Conservation (phyloP, 1,140 invertebrate genomes). For the Euwallacea fornicatus region DNA sequence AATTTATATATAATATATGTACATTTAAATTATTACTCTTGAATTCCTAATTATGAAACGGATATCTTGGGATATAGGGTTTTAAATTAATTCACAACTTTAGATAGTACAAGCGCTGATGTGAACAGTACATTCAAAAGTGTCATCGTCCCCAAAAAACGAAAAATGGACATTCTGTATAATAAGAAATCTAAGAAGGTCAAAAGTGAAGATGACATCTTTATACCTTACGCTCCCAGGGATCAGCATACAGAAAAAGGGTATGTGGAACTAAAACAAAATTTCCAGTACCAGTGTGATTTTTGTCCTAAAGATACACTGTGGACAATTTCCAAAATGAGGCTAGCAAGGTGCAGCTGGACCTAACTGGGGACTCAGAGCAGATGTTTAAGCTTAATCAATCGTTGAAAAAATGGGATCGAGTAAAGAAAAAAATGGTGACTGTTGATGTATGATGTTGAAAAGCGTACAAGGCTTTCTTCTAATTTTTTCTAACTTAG, state of each 20-base stretch:
- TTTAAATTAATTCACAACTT: not conserved
- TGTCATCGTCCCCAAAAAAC: constrained; percentile 63
- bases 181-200: constrained; percentile 57
- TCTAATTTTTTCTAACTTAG: constrained; percentile 40
- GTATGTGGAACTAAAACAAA: constrained; percentile 54
- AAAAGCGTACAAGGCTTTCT: not conserved
- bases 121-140: constrained; percentile 51
- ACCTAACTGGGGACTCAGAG: constrained; percentile 74
- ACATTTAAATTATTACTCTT: too few species aligned
- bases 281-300: not conserved
- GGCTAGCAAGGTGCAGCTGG: constrained; percentile 67
- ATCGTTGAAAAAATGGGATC: constrained; percentile 73
- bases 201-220: constrained; percentile 73
- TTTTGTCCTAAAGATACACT: constrained; percentile 56
- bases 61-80: too few species aligned
- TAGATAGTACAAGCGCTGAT: constrained; percentile 47
- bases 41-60: too few species aligned
- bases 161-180: constrained; percentile 62
- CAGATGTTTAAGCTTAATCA: constrained; percentile 58
- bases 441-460: constrained; percentile 55
- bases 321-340: constrained; percentile 70
- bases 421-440: constrained; percentile 83
- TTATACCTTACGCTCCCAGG: constrained; percentile 81
- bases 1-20: not conserved
- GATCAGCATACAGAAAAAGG: constrained; percentile 89